Percentiles rank a stretch among this genome's conserved stretches.
Evolutionary conservation across 2,797 vertebrate genomes (phyloP).

Genomic region (Aldrovandia affinis): DNA sequence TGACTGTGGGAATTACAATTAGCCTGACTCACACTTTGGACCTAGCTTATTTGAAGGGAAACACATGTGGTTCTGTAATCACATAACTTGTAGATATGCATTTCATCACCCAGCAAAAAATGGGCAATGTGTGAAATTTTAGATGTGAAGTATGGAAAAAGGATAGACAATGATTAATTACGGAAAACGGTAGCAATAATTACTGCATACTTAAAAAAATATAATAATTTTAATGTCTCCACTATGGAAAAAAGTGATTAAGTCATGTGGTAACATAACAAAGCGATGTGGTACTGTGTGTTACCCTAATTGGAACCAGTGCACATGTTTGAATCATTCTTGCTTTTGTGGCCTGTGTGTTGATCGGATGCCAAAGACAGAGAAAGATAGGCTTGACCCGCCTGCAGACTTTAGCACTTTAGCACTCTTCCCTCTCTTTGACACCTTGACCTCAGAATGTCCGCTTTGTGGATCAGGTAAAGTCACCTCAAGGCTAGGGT

Average conservation of each 20-base stretch:
- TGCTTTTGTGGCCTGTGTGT: neutral
- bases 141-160: neutral
- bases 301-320: neutral
- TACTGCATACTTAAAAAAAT: neutral
- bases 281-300: neutral
- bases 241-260: neutral
- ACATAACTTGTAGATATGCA: neutral
- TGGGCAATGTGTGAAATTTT: too few species aligned
- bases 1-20: too few species aligned
- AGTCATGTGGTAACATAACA: neutral
- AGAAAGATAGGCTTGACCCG: neutral
- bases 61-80: neutral
- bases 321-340: neutral
- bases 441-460: slow-evolving; percentile 54
- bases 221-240: neutral
- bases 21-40: neutral
- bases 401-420: slow-evolving; percentile 14
- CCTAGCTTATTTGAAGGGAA: neutral
- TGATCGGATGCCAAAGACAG: neutral
- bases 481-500: slow-evolving; percentile 59
- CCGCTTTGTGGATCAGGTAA: slow-evolving; percentile 57
- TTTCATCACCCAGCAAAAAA: neutral
- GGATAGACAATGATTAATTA: neutral
- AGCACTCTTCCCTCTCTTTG: slow-evolving; percentile 52
- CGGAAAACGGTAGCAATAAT: neutral